Base-by-base conservation (phyloP, 2,888 invertebrate genomes). In the Trimorus sp. region DNA sequence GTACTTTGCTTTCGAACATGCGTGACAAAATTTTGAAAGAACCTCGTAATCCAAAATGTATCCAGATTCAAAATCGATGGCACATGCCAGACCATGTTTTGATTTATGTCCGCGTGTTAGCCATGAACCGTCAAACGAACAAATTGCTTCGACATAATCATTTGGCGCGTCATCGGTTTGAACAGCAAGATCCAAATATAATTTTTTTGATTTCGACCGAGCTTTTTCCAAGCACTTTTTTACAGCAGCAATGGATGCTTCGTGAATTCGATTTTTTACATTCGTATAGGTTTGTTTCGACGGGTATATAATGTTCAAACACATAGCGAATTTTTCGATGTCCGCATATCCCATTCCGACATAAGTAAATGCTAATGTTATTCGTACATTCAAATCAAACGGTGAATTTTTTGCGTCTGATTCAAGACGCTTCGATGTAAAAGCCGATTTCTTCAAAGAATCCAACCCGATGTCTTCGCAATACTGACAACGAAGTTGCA, bases 61-160 rank as follows among this genome's bases (percentile, higher is more conserved):
- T 37, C 58, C 42, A 54, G 66, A 66, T 45, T 40, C 6, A 26
- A 66, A 66, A 66, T 66, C 54, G 15, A 66, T 66, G 45, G 54
- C 66, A 54, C 40, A 54, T 14, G 54, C 66, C 26, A 66, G 11
- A 14, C 66, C 38, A 49, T 51, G 42, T 66, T 42, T 45, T 14
- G 36, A 66, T 15, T 37, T 66, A 51, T 54, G 54, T 14, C 66
- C 66, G 14, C 66, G 54, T 12, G 59, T 59, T 9, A 70, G 37
- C 59, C 59, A 70, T 9, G 59, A 70, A 48, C 59, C 70, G 37
- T 70, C 70, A 59, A 70, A 70, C 7, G 70, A 70, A 70, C 16
- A 49, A 15, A 40, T 51, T 16, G 70, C 70, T 51, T 70, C n/a
- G 9, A 59, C n/a, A 12, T 42, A 48, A 1, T 14, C 42, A 70